Evolutionary conservation across 37 sponge, comb jelly and placozoan genomes (phyloP).

Genomic region (Aphrocallistes beatrix): DNA sequence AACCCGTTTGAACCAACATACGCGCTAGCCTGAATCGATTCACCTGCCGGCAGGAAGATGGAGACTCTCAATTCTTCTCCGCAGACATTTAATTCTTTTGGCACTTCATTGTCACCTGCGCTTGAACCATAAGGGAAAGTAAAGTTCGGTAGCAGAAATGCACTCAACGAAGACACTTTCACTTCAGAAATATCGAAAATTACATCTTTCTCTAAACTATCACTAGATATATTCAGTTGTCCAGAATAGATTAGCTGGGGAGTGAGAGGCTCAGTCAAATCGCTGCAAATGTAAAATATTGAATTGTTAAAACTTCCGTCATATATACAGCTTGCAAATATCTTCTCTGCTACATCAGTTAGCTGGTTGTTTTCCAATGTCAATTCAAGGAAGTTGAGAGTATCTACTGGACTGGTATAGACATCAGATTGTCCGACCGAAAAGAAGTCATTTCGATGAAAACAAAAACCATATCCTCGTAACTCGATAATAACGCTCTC

Average conservation of each 20-base stretch:
- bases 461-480: neutral
- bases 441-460: neutral
- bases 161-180: too few relatives aligned
- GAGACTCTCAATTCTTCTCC: neutral
- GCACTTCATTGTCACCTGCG: neutral
- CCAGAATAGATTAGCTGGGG: neutral
- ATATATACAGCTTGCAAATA: neutral
- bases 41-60: neutral
- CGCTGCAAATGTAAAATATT: neutral
- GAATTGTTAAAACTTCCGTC: neutral
- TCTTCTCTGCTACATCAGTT: neutral
- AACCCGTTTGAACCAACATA: neutral
- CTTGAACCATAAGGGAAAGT: neutral
- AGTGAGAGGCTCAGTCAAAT: neutral
- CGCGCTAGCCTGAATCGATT: neutral
- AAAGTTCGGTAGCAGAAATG: too few relatives aligned
- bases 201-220: neutral
- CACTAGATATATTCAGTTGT: neutral
- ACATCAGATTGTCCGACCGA: neutral
- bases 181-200: neutral
- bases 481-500: neutral
- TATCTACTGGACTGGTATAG: neutral
- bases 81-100: neutral
- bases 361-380: neutral
- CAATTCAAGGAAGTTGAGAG: neutral